Evolutionary conservation across 2,113 vertebrate genomes (phyloP).

Genomic region (Pomatostomus ruficeps): DNA sequence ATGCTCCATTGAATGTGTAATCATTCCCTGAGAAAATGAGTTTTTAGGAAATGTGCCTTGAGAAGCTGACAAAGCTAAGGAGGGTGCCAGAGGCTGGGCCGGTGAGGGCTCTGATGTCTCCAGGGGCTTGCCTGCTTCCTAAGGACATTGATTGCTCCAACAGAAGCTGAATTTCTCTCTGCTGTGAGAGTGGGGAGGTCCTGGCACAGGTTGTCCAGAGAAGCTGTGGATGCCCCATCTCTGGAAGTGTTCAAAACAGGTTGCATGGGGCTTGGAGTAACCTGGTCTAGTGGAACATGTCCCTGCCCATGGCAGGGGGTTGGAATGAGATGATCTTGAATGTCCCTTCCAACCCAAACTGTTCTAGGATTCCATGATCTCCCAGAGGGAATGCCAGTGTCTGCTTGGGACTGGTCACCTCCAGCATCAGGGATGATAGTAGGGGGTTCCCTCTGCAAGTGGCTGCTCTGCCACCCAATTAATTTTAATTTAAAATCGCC

Average conservation of each 20-base stretch:
- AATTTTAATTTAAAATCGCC: neutral
- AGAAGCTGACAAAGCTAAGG: neutral
- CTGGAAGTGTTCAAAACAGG: neutral
- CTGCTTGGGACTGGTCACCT: neutral
- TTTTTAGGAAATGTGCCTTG: neutral
- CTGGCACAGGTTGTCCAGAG: neutral
- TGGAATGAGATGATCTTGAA: neutral
- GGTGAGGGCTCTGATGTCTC: neutral
- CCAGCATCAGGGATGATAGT: neutral
- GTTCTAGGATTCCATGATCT: neutral
- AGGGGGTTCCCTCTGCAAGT: neutral
- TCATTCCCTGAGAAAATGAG: neutral
- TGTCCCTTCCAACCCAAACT: neutral
- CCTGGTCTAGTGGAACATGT: neutral
- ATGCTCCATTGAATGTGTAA: neutral
- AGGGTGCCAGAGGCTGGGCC: neutral
- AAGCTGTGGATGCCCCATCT: neutral
- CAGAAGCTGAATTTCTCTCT: neutral
- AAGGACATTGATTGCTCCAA: neutral
- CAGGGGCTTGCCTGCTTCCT: neutral
- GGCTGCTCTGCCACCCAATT: neutral
- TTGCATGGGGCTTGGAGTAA: neutral
- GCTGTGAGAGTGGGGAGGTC: neutral
- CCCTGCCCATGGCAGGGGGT: neutral
- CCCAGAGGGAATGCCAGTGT: accelerated